These are phyloP conservation scores for Zosterops borbonicus DNA, from an alignment of 2,113 vertebrate genomes.

Conservation along the genomic window DNA sequence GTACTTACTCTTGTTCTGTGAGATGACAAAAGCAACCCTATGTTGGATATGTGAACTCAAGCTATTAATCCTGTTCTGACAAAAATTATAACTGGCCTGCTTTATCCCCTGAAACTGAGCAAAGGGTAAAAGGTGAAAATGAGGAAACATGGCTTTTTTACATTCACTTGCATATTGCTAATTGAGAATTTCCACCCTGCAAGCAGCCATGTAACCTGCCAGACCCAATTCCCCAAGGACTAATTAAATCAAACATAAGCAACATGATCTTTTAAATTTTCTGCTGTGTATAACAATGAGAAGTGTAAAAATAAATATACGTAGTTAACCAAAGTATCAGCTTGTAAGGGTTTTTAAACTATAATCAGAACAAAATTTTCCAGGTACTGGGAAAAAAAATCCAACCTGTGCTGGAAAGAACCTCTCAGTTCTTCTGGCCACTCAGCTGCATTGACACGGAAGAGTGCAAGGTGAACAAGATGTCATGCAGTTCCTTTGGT, in stretches of 20 bases:
- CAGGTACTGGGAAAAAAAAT: not conserved
- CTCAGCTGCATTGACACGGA: rapidly evolving
- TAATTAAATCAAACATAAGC: conserved; percentile 29
- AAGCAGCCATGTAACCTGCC: not conserved
- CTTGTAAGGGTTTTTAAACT: not conserved
- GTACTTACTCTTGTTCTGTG: not conserved
- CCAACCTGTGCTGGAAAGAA: not conserved
- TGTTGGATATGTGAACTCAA: not conserved
- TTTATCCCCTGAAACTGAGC: conserved; percentile 6
- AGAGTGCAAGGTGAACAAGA: not conserved
- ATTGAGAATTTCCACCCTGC: conserved; percentile 44
- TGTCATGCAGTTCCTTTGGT: not conserved
- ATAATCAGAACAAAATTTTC: not conserved
- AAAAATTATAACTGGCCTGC: not conserved
- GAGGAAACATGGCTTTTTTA: conserved; percentile 20
- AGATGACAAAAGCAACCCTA: not conserved
- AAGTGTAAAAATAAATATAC: not conserved
- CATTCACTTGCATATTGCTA: conserved; percentile 35
- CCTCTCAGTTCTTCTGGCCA: not conserved
- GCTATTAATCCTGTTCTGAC: conserved; percentile 8
- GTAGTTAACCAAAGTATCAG: not conserved
- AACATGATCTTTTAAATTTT: not conserved
- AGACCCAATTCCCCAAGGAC: conserved; percentile 27
- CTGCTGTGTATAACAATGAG: not conserved
- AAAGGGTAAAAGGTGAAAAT: conserved; percentile 51